Percentiles rank a stretch among this genome's conserved stretches.
Conservation (phyloP, 2,888 invertebrate genomes). For the Cistogaster globosa region DNA sequence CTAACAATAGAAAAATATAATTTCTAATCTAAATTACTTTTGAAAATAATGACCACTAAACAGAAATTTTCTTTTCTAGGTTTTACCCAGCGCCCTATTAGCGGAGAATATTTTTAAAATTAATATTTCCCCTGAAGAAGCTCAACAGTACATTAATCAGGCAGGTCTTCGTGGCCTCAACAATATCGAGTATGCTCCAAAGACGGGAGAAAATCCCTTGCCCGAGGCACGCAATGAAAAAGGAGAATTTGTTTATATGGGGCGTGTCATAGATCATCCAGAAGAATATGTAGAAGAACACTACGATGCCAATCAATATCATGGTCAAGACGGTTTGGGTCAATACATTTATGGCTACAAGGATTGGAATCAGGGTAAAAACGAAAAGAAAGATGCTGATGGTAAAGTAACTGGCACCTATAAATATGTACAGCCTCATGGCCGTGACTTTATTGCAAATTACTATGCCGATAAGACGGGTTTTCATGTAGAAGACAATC, state of each 20-base stretch:
- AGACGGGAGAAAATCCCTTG: constrained; percentile 84
- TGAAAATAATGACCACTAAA: neutral
- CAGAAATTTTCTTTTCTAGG: constrained; percentile 68
- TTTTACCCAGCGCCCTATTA: constrained; percentile 73
- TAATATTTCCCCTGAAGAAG: constrained; percentile 85
- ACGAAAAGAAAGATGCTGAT: constrained; percentile 87
- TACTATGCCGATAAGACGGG: constrained; percentile 90
- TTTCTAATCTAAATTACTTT: too few relatives aligned
- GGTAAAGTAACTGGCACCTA: constrained; percentile 89
- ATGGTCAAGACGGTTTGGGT: constrained; percentile 89
- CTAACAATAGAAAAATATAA: too few relatives aligned
- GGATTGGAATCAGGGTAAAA: constrained; percentile 89
- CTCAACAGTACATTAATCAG: constrained; percentile 81
- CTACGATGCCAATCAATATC: constrained; percentile 88
- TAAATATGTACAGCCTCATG: constrained; percentile 86
- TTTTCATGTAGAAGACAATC: constrained; percentile 91
- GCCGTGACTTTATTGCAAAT: constrained; percentile 82
- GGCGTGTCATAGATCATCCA: constrained; percentile 86
- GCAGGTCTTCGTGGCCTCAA: constrained; percentile 80
- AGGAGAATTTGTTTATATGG: constrained; percentile 83
- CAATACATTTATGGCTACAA: constrained; percentile 89
- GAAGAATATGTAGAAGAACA: constrained; percentile 88
- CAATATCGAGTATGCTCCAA: constrained; percentile 84
- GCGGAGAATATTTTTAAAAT: constrained; percentile 84
- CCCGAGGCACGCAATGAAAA: constrained; percentile 81